Evolutionary conservation across 2,113 vertebrate species (phyloP).

Genomic region (Rhinogobius similis): DNA sequence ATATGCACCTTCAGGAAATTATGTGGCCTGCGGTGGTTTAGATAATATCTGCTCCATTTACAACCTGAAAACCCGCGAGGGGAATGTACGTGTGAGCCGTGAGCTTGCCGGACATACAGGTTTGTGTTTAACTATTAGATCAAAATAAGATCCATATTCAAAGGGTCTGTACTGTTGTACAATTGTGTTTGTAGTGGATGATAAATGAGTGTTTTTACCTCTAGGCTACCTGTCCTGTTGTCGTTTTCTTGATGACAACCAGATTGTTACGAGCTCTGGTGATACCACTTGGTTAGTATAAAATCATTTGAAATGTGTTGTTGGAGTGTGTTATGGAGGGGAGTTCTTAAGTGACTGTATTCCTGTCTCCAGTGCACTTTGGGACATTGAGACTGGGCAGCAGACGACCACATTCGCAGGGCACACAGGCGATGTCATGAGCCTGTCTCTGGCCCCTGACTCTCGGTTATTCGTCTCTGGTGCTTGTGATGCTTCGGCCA

Average conservation of each 20-base stretch:
- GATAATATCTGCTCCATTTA: constrained; percentile 99
- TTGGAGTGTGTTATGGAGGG: background rate
- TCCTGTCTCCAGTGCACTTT: constrained; percentile 85
- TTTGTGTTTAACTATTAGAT: constrained; percentile 46
- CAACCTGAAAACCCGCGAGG: constrained; percentile 99
- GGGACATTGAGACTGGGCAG: constrained; percentile 99
- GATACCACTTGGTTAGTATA: constrained; percentile 96
- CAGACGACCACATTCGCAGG: constrained; percentile 98
- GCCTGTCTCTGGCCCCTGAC: constrained; percentile 94
- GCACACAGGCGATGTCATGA: constrained; percentile 98
- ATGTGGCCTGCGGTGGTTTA: constrained; percentile 96
- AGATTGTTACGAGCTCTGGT: constrained; percentile 99
- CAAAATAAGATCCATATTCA: background rate
- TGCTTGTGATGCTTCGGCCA: constrained; percentile 97
- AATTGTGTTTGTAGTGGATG: background rate
- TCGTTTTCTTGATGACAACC: constrained; percentile 99
- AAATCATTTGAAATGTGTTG: background rate
- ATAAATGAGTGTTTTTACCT: constrained; percentile 15
- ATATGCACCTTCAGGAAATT: constrained; percentile 98
- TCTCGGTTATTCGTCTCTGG: constrained; percentile 96
- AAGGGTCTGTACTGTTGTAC: background rate
- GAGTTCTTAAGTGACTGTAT: background rate
- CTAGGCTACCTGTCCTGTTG: constrained; percentile 98
- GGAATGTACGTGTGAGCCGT: constrained; percentile 97
- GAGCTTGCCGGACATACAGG: constrained; percentile 98